Conservation (phyloP, 2,797 vertebrate species). For the Anabas testudineus region DNA sequence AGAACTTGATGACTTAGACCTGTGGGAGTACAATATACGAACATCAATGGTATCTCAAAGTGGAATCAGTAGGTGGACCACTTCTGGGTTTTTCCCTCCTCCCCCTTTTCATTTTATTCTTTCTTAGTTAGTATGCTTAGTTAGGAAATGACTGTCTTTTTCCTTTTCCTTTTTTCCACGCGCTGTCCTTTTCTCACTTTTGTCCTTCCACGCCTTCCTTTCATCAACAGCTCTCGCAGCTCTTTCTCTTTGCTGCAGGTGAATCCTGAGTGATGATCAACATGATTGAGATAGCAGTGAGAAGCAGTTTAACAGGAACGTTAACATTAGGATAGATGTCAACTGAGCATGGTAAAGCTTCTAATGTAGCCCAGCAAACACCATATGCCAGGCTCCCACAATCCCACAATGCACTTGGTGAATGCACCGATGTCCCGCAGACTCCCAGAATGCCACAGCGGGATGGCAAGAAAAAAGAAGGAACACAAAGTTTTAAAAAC, state of each 20-base stretch:
- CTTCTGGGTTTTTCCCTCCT: neutral
- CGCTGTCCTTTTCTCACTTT: neutral
- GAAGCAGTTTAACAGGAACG: neutral
- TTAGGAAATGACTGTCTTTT: neutral
- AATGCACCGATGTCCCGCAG: slow-evolving; percentile 31
- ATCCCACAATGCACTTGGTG: slow-evolving; percentile 50
- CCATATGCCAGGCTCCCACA: slow-evolving; percentile 44
- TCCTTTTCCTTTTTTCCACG: neutral
- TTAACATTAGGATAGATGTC: slow-evolving; percentile 4
- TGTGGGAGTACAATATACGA: neutral
- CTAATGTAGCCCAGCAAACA: slow-evolving; percentile 17
- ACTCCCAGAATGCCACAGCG: slow-evolving; percentile 63
- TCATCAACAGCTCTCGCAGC: slow-evolving; percentile 14
- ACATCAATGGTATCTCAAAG: neutral
- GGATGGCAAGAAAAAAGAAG: slow-evolving; percentile 33
- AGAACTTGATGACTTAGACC: neutral
- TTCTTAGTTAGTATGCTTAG: neutral
- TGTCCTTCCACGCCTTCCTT: slow-evolving; percentile 18
- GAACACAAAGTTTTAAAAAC: slow-evolving; percentile 47
- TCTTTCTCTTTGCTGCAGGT: slow-evolving; percentile 56
- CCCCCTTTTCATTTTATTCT: neutral
- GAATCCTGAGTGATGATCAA: slow-evolving; percentile 49
- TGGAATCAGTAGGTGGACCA: neutral
- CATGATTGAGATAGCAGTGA: slow-evolving; percentile 54
- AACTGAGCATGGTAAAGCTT: neutral